Conservation (phyloP, 2,888 invertebrate species). For the Diarsia brunnea region DNA sequence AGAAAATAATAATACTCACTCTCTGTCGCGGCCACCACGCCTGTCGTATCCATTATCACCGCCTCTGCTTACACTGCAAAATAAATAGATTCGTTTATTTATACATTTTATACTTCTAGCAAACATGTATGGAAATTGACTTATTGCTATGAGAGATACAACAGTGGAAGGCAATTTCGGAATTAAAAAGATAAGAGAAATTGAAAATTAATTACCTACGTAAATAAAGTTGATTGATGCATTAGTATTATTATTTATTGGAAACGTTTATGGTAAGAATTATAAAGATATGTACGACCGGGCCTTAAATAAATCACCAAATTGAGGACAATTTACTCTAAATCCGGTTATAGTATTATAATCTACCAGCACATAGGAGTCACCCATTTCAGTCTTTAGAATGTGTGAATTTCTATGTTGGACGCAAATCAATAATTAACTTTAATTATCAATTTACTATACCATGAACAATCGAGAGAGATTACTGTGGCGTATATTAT, state of each 20-base stretch:
- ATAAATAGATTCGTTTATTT: constrained; percentile 10
- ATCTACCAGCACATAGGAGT: constrained; percentile 80
- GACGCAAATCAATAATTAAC: constrained; percentile 38
- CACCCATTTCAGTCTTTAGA: constrained; percentile 58
- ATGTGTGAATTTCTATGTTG: constrained; percentile 75
- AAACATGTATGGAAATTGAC: not conserved
- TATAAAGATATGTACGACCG: constrained; percentile 77
- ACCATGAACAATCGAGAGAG: no score
- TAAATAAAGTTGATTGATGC: not conserved
- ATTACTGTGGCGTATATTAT: not conserved
- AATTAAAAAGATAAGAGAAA: not conserved
- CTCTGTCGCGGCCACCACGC: constrained; percentile 86
- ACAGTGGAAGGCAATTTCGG: not conserved
- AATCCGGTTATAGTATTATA: constrained; percentile 75
- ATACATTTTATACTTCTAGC: not conserved
- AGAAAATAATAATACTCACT: constrained; percentile 86
- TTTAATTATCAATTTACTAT: no score
- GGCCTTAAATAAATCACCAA: constrained; percentile 85
- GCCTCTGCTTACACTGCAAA: constrained; percentile 84
- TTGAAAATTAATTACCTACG: not conserved
- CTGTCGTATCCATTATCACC: constrained; percentile 89
- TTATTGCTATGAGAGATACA: not conserved
- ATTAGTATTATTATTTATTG: not conserved
- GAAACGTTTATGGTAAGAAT: not conserved
- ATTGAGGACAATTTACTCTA: constrained; percentile 80